Evolutionary conservation across 2,797 vertebrate genomes (phyloP).

Genomic region (Peromyscus attwateri): DNA sequence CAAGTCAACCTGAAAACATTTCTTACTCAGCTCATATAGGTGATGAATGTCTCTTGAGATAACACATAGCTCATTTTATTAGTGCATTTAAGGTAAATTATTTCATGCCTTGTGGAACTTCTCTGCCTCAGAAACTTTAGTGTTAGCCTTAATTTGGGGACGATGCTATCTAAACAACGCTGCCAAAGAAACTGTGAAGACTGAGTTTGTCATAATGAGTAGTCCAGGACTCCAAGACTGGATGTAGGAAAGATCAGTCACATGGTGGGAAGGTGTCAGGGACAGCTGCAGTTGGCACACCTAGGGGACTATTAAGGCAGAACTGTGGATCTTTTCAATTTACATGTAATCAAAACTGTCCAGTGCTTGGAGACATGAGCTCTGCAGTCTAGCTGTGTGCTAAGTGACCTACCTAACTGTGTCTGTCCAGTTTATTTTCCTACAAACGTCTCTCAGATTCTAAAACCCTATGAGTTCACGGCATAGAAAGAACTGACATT

Average conservation of each 20-base stretch:
- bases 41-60: slow-evolving; percentile 35
- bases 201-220: not conserved
- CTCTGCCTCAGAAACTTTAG: not conserved
- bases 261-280: not conserved
- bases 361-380: not conserved
- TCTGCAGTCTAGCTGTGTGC: slow-evolving; percentile 54
- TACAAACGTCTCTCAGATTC: slow-evolving; percentile 47
- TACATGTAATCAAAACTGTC: slow-evolving; percentile 13
- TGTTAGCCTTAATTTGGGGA: not conserved
- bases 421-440: slow-evolving; percentile 60
- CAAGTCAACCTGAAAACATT: slow-evolving; percentile 55
- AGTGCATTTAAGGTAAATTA: not conserved
- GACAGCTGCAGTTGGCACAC: not conserved
- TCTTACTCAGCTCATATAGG: slow-evolving; percentile 22
- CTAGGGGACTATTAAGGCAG: slow-evolving; percentile 54
- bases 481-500: slow-evolving; percentile 68
- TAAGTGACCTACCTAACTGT: slow-evolving; percentile 54
- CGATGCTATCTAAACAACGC: not conserved
- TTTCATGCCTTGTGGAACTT: not conserved
- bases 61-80: not conserved
- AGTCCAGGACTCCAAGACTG: not conserved
- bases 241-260: not conserved
- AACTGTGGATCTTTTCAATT: slow-evolving; percentile 49
- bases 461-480: not conserved
- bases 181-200: slow-evolving; percentile 20